Evolutionary conservation across 2,113 vertebrate genomes (phyloP), one percentile per base, ranked within the genome.

Genomic region (Connochaetes taurinus): DNA sequence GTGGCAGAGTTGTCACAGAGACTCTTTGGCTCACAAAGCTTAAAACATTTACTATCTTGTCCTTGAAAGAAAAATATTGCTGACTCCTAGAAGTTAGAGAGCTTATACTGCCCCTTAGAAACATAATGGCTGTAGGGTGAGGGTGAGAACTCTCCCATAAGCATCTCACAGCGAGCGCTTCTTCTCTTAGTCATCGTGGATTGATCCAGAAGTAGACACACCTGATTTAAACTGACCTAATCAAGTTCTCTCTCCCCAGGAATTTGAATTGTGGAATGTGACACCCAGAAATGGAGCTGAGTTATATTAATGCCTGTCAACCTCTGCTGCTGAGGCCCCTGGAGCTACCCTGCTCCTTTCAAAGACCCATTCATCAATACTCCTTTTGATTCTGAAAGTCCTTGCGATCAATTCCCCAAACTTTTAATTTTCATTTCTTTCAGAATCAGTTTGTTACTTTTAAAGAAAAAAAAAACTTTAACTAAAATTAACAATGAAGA

Each of bases 401-500:
- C 45, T 90, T 53, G 43, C 27, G 29, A 71, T 67, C 96, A 95
- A 25, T n/a, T 53, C 53, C 43, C 62, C 50, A 87, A 89, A 74
- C 25, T 57, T 64, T 43, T 43, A n/a, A 78, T 90, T 92, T 85
- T 92, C 9, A 55, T 89, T 87, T 86, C 43, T 33, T 62, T 95
- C 52, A 60, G 86, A 82, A 71, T 57, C 33, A 50, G 21, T 82
- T 93, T 88, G 17, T 71, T 93, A 74, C 31, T 81, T 93, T 57
- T 31, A 67, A 74, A 23, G 11, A 55, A 83, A 33, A 40, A 33
- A 40, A 40, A 52, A 40, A 3, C 17, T n/a, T 47, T 62, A 83
- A n/a, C 71, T 95, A 87, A 95, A 97, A 94, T 82, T 58, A 94
- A 89, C 60, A n/a, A 21, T 21, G 36, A 16, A 91, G 64, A 96